Conservation (phyloP, 1,140 invertebrate species). For the Drosophila carrolli region DNA sequence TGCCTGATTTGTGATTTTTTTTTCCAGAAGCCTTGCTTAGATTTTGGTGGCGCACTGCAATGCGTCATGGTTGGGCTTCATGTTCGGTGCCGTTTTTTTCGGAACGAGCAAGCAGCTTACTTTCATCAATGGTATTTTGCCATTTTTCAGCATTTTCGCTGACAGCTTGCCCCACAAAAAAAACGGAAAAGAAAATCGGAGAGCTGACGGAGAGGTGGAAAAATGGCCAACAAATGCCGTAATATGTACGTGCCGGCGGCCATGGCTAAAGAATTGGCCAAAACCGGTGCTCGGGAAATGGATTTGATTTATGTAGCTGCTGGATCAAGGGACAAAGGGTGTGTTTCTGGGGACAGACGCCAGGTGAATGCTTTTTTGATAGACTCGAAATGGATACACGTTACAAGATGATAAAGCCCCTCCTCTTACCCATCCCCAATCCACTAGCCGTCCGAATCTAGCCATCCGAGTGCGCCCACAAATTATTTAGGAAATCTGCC, state of each 20-base stretch:
- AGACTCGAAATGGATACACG: conserved; percentile 76
- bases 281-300: conserved; percentile 51
- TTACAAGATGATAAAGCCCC: conserved; percentile 72
- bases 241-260: conserved; percentile 55
- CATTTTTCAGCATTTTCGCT: conserved; percentile 84
- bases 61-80: conserved; percentile 58
- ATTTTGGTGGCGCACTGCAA: conserved; percentile 61
- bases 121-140: conserved; percentile 82
- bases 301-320: conserved; percentile 74
- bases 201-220: conserved; percentile 5
- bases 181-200: conserved; percentile 10
- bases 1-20: conserved; percentile 43
- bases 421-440: neutral
- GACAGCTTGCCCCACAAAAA: conserved; percentile 64
- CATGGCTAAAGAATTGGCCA: conserved; percentile 56
- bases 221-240: conserved; percentile 65
- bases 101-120: conserved; percentile 51
- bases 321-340: conserved; percentile 10
- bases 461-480: conserved; percentile 58
- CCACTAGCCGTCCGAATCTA: neutral
- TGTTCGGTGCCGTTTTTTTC: conserved; percentile 29
- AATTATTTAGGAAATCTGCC: conserved; percentile 77
- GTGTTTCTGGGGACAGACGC: conserved; percentile 24
- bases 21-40: conserved; percentile 54
- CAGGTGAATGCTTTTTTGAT: conserved; percentile 71